Percentiles rank a stretch among this genome's conserved stretches.
These are phyloP conservation scores for Mormyrus lacerda DNA, from an alignment of 2,113 vertebrate genomes.

Conservation along the genomic window DNA sequence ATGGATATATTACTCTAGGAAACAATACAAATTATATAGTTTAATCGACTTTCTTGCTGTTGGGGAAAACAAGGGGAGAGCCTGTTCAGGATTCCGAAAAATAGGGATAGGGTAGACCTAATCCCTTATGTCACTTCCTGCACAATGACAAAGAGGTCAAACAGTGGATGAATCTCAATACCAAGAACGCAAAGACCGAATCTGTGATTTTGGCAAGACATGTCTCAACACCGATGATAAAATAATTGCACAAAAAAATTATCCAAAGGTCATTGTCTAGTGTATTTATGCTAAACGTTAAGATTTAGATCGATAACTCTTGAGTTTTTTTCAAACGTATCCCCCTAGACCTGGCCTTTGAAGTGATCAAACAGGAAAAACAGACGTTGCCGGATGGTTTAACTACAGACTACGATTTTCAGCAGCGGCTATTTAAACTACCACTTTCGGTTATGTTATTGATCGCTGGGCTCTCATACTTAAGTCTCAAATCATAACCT, in stretches of 20 bases:
- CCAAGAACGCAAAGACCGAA: no score
- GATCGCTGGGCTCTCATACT: background rate
- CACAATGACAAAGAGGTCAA: background rate
- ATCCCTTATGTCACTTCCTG: background rate
- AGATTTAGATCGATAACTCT: background rate
- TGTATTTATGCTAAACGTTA: background rate
- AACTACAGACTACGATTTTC: background rate
- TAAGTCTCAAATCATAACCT: background rate
- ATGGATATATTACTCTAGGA: background rate
- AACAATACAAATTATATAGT: background rate
- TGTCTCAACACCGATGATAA: background rate
- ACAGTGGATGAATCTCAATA: background rate
- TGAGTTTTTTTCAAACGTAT: background rate
- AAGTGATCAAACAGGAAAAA: background rate
- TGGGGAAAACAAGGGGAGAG: background rate
- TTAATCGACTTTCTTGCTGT: background rate
- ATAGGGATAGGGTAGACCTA: background rate
- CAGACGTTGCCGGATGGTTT: background rate
- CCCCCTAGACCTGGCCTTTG: background rate
- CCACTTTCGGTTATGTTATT: background rate
- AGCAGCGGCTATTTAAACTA: background rate
- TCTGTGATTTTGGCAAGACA: no score
- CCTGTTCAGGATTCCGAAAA: background rate
- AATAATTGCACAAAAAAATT: background rate
- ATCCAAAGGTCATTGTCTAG: background rate